These are phyloP conservation scores for Drosophila ercepeae DNA, from an alignment of 1,140 invertebrate genomes.

Conservation along the genomic window DNA sequence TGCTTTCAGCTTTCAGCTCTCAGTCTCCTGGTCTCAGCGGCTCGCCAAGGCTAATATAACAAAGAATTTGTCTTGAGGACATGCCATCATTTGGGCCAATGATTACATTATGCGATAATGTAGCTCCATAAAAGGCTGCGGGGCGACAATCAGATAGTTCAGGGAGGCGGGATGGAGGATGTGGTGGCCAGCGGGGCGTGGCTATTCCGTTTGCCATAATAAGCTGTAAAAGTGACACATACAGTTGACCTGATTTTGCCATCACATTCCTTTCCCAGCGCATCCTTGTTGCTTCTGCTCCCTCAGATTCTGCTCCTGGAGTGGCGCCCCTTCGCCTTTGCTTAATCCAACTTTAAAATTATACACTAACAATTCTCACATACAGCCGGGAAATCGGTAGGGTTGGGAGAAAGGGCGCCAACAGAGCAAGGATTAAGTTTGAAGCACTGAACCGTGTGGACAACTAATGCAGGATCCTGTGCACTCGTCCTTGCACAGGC, in stretches of 20 bases:
- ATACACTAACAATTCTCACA: conserved; percentile 76
- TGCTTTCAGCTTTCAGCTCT: conserved; percentile 16
- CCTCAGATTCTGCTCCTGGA: background rate
- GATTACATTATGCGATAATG: conserved; percentile 83
- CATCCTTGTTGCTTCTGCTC: conserved; percentile 11
- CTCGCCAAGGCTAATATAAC: conserved; percentile 59
- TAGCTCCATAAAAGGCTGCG: conserved; percentile 69
- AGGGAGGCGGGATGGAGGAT: background rate
- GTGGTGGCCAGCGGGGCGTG: background rate
- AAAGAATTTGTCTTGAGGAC: conserved; percentile 81
- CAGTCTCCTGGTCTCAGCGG: conserved; percentile 1
- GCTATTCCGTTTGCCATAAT: conserved; percentile 69
- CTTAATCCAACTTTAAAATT: conserved; percentile 82
- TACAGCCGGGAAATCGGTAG: conserved; percentile 9
- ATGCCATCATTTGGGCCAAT: conserved; percentile 79
- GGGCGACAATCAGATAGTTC: conserved; percentile 45
- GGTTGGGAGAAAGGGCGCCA: conserved; percentile 17
- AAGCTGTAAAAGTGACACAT: conserved; percentile 79
- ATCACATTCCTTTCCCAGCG: conserved; percentile 25
- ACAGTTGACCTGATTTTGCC: conserved; percentile 76
- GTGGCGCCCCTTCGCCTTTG: conserved; percentile 23
- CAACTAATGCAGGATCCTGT: conserved; percentile 74
- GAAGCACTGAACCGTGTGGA: conserved; percentile 73
- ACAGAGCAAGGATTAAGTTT: conserved; percentile 78
- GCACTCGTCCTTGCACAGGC: conserved; percentile 75